Evolutionary conservation across 2,888 invertebrate genomes (phyloP).

Genomic region (Acrobasis consociella): DNA sequence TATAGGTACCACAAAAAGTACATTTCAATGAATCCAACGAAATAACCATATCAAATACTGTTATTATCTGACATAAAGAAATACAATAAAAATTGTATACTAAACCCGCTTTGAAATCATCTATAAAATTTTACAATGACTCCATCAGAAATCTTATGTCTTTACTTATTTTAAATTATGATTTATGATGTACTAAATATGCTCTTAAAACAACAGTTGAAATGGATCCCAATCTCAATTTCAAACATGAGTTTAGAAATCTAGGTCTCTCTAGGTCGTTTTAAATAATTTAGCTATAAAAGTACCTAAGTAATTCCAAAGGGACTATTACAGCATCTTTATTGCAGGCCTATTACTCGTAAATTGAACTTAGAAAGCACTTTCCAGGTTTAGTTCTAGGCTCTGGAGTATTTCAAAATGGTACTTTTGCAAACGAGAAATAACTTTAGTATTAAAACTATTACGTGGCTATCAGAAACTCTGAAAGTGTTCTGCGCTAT

Average conservation of each 20-base stretch:
- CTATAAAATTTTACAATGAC: too few species aligned
- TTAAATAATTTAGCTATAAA: slow-evolving; percentile 1
- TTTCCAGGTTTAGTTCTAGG: slow-evolving; percentile 2
- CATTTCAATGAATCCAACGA: too few species aligned
- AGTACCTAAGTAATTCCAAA: background rate
- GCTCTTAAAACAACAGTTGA: background rate
- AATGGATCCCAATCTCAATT: background rate
- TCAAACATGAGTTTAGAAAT: slow-evolving; percentile 1
- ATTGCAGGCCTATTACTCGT: slow-evolving; percentile 16
- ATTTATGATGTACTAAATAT: background rate
- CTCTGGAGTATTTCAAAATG: slow-evolving; percentile 8
- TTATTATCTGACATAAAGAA: too few species aligned
- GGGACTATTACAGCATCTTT: slow-evolving; percentile 5
- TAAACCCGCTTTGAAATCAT: too few species aligned
- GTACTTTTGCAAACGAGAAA: slow-evolving; percentile 1
- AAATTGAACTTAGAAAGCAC: slow-evolving; percentile 9
- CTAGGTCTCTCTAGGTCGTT: background rate
- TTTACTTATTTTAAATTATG: background rate
- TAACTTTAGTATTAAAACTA: background rate
- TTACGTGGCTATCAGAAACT: too few species aligned
- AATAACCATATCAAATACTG: too few species aligned
- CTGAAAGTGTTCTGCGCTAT: too few species aligned
- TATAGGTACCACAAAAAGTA: too few species aligned
- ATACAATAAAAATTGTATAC: too few species aligned
- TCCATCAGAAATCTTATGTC: too few species aligned